Evolutionary conservation across 2,888 invertebrate genomes (phyloP).

Genomic region (Pollenia griseotomentosa): DNA sequence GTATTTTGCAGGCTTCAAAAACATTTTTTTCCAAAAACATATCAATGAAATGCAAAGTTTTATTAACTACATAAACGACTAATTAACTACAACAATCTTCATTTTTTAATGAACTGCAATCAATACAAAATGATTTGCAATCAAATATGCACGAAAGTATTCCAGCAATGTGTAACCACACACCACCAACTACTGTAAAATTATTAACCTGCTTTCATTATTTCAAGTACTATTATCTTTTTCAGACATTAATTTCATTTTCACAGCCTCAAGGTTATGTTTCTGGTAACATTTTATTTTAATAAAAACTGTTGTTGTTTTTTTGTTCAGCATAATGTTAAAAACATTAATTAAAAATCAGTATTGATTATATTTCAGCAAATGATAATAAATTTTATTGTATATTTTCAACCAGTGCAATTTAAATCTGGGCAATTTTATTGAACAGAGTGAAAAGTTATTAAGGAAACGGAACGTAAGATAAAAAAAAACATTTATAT

Average conservation of each 20-base stretch:
- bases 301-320: not conserved
- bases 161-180: not conserved
- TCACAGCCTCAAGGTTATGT: constrained; percentile 49
- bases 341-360: constrained; percentile 61
- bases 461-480: not conserved
- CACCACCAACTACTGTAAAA: not conserved
- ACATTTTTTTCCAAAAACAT: too few relatives aligned
- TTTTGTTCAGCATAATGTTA: constrained; percentile 17
- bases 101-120: not conserved
- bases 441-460: not conserved
- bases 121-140: not conserved
- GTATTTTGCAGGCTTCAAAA: too few relatives aligned
- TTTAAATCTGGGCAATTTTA: constrained; percentile 36
- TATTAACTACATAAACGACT: too few relatives aligned
- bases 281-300: constrained; percentile 10
- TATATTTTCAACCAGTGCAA: constrained; percentile 35
- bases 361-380: constrained; percentile 64
- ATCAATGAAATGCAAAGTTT: too few relatives aligned
- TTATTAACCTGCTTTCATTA: constrained; percentile 16
- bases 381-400: constrained; percentile 59
- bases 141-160: not conserved
- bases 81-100: too few relatives aligned
- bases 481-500: not conserved
- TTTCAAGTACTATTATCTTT: constrained; percentile 3
- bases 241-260: constrained; percentile 47